Evolutionary conservation across 2,113 vertebrate genomes (phyloP), one percentile per base, ranked within the genome.

Genomic region (Aptenodytes forsteri): DNA sequence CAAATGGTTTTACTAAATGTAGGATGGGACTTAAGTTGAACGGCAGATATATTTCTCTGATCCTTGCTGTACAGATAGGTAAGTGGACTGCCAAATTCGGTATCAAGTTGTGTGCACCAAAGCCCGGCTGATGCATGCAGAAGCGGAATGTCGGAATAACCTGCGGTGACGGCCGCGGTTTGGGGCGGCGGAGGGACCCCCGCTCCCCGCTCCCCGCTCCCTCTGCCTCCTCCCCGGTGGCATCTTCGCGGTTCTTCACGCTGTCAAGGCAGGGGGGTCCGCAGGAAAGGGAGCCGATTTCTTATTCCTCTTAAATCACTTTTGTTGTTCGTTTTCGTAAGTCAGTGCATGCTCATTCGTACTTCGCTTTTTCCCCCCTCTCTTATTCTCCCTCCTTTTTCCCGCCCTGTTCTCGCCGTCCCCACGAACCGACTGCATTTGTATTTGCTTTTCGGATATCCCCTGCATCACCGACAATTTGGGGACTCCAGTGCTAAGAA

Each of bases 21-120:
- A 99, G 99, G 99, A 99, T 99, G 99, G 99, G 99, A 99, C 99
- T 99, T 98, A 98, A 98, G 99, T 98, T 99, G 98, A 99, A 98
- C 98, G 99, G 99, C 98, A 99, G 97, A 98, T 99, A 98, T 82
- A 98, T 99, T 98, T 98, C 99, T 96, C 98, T 99, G 98, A 97
- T 99, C 97, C 98, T 99, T 42, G 99, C 99, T 97, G 99, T 99
- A 59, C 99, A 99, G 97, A 98, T 99, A 98, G 99, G 99, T 99
- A 98, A 99, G 99, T 98, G 97, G 93, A 96, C 94, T 61, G 87
- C 87, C 88, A 90, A 62, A 92, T 89, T 87, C 78, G 70, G 66
- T 75, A 32, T 19, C 94, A 14, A 77, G 82, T 65, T 49, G 73
- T 26, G 79, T 19, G 94, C 96, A 20, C 83, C 96, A 10, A n/a